Percentiles rank a stretch among this genome's conserved stretches.
phyloP scores from a whole-genome alignment of 2,888 invertebrate genomes.

The Acleris holmiana region DNA sequence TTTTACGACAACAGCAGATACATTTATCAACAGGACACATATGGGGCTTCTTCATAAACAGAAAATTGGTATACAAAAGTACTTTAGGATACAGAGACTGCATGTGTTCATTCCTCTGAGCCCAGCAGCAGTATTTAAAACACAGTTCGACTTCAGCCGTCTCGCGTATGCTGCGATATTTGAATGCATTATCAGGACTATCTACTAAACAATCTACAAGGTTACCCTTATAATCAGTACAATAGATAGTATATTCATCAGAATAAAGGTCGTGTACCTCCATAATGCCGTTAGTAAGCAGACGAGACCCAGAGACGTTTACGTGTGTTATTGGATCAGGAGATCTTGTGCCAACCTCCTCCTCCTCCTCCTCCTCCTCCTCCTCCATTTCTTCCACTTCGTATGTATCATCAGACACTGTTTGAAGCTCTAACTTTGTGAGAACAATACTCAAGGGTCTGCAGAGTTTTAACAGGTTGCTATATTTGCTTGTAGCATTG shows the following conservation, averaged over 20 bases:
- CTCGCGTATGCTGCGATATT: not conserved
- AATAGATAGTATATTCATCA: constrained; percentile 4
- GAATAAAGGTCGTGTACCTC: constrained; percentile 19
- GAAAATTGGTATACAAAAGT: constrained; percentile 14
- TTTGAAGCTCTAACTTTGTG: not conserved
- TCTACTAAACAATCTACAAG: constrained; percentile 10
- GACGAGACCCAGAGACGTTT: not conserved
- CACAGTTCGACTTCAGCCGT: not conserved
- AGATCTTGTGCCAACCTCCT: not conserved
- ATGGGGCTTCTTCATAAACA: constrained; percentile 26
- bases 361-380: not conserved
- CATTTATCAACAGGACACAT: constrained; percentile 15
- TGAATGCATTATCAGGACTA: not conserved
- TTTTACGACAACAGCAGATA: constrained; percentile 27
- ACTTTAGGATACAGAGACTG: constrained; percentile 23
- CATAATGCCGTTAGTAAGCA: constrained; percentile 11
- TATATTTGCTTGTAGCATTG: constrained; percentile 11
- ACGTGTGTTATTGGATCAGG: not conserved
- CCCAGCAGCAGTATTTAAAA: constrained; percentile 27
- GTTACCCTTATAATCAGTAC: constrained; percentile 8
- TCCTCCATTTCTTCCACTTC: not conserved
- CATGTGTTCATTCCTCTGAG: constrained; percentile 15
- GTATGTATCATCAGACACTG: too few relatives aligned
- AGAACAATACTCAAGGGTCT: constrained; percentile 23
- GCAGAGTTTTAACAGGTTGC: constrained; percentile 25